These are phyloP conservation scores for Yponomeuta cagnagella DNA, from an alignment of 2,888 invertebrate genomes.

Conservation along the genomic window DNA sequence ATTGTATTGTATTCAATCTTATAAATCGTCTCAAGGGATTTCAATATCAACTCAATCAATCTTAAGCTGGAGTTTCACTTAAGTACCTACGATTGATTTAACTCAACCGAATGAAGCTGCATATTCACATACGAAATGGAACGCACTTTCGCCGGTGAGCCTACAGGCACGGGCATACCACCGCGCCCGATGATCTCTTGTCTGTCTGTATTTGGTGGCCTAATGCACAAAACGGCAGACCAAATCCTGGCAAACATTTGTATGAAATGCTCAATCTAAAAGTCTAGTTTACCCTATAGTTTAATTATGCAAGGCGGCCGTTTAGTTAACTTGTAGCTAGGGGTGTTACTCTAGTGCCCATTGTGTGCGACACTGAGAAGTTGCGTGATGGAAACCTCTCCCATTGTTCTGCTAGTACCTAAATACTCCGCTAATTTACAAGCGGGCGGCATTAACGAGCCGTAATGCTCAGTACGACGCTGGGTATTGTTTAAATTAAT, in stretches of 20 bases:
- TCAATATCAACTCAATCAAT: neutral
- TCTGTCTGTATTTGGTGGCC: slow-evolving; percentile 49
- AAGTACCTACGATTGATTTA: slow-evolving; percentile 27
- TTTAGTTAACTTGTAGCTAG: slow-evolving; percentile 16
- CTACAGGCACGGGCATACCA: slow-evolving; percentile 29
- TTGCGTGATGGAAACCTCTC: slow-evolving; percentile 25
- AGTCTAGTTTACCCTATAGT: neutral
- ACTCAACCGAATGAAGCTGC: slow-evolving; percentile 39
- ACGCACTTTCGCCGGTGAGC: slow-evolving; percentile 56
- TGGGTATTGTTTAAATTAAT: slow-evolving; percentile 10
- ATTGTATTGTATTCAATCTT: neutral
- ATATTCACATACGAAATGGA: slow-evolving; percentile 46
- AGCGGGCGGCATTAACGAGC: slow-evolving; percentile 19
- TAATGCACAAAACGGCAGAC: slow-evolving; percentile 21
- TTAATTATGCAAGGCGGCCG: neutral
- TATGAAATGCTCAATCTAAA: neutral
- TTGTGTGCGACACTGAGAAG: slow-evolving; percentile 29
- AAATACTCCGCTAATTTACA: slow-evolving; percentile 19
- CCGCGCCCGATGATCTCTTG: slow-evolving; percentile 40
- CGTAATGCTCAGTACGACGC: slow-evolving; percentile 11
- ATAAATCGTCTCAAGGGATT: neutral
- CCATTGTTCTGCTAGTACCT: slow-evolving; percentile 13
- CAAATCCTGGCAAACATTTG: neutral
- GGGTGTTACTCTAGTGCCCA: slow-evolving; percentile 23
- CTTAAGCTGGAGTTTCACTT: slow-evolving; percentile 26